These are phyloP conservation scores for Ecliptopera silaceata DNA, from an alignment of 2,888 invertebrate species.

Conservation along the genomic window DNA sequence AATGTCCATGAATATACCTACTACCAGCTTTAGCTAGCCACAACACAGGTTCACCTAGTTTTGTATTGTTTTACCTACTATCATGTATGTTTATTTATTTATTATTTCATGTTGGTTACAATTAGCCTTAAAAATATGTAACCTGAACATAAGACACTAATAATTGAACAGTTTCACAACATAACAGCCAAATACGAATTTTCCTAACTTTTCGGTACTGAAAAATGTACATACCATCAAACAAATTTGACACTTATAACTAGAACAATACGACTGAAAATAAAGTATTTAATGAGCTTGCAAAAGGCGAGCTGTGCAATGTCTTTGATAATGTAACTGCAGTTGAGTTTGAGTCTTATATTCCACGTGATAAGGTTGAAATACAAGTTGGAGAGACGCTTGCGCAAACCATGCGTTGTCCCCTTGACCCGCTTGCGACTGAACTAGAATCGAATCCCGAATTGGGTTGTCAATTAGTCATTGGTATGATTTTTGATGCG, in stretches of 20 bases:
- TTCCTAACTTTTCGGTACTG: conserved; percentile 7
- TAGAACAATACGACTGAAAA: conserved; percentile 39
- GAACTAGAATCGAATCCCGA: conserved; percentile 59
- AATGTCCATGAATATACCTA: too few relatives aligned
- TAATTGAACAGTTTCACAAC: conserved; percentile 4
- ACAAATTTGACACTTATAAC: conserved; percentile 19
- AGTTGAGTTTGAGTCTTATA: conserved; percentile 20
- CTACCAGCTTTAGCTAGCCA: too few relatives aligned
- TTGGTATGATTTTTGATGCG: conserved; percentile 18
- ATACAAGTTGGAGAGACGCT: conserved; percentile 41
- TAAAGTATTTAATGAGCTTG: conserved; percentile 20
- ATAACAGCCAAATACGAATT: conserved; percentile 13
- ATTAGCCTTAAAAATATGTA: too few relatives aligned
- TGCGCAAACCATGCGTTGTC: conserved; percentile 50
- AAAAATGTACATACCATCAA: conserved; percentile 5
- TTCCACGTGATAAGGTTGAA: conserved; percentile 39
- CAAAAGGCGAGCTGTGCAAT: conserved; percentile 18
- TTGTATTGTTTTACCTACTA: too few relatives aligned
- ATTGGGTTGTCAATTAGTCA: conserved; percentile 51
- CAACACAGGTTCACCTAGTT: too few relatives aligned
- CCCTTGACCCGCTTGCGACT: conserved; percentile 64
- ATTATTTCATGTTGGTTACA: too few relatives aligned
- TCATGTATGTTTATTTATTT: too few relatives aligned
- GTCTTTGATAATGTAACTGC: conserved; percentile 6
- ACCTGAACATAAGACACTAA: neutral